These are phyloP conservation scores for Ophonus ardosiacus DNA, from an alignment of 2,888 invertebrate species.

Conservation along the genomic window DNA sequence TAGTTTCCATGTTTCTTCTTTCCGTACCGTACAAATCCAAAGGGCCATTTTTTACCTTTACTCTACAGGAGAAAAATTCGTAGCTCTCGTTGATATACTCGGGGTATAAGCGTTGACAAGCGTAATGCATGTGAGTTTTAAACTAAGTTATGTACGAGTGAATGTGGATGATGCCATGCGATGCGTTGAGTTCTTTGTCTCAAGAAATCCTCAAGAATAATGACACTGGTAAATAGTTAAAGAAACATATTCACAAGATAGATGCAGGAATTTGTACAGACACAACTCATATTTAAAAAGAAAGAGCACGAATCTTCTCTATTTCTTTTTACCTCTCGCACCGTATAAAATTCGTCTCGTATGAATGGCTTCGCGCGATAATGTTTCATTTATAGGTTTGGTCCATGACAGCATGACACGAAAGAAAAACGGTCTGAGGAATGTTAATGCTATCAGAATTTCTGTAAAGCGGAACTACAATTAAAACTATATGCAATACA, in stretches of 20 bases:
- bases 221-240: neutral
- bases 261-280: neutral
- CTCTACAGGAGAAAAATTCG: neutral
- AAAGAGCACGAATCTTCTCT: no score
- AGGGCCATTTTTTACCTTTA: slow-evolving; percentile 24
- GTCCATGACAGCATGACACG: no score
- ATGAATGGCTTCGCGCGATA: no score
- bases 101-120: slow-evolving; percentile 24
- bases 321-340: no score
- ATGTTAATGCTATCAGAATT: no score
- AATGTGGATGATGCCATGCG: slow-evolving; percentile 14
- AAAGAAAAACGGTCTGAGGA: no score
- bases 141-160: slow-evolving; percentile 38
- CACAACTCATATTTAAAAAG: no score
- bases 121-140: slow-evolving; percentile 43
- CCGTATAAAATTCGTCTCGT: no score
- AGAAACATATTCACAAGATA: neutral
- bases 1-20: slow-evolving; percentile 7
- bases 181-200: slow-evolving; percentile 12
- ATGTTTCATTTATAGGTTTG: no score
- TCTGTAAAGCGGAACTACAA: no score
- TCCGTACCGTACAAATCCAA: neutral
- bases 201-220: neutral
- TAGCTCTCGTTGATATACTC: slow-evolving; percentile 20
- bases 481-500: no score